A percentile compares a stretch with the other conserved stretches of the same genome.
Evolutionary conservation across 2,888 invertebrate genomes (phyloP).

Genomic region (Dryobotodes eremita): DNA sequence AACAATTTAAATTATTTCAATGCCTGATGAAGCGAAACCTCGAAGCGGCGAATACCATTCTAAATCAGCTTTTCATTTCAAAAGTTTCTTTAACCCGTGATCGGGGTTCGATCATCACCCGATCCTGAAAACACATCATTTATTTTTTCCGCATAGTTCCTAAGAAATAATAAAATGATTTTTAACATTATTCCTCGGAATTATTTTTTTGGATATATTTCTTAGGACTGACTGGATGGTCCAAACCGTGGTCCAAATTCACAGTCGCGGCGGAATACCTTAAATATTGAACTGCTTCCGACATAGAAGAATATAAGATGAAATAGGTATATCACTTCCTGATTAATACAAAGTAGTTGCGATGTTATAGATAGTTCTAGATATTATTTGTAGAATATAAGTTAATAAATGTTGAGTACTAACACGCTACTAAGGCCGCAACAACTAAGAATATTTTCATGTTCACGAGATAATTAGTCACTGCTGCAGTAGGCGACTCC

Average conservation of each 20-base stretch:
- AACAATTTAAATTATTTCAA: background rate
- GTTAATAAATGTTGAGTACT: conserved; percentile 59
- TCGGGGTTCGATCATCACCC: background rate
- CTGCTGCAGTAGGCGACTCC: background rate
- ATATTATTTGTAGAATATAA: background rate
- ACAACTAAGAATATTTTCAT: conserved; percentile 76
- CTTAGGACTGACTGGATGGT: background rate
- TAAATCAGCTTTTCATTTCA: background rate
- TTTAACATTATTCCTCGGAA: background rate
- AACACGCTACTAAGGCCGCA: conserved; percentile 71
- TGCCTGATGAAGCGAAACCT: background rate
- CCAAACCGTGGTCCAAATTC: too few species aligned
- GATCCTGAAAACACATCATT: background rate
- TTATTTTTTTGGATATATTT: background rate
- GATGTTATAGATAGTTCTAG: background rate
- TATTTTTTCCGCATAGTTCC: background rate
- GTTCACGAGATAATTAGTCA: conserved; percentile 25
- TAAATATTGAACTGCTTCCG: background rate
- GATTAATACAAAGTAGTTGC: background rate
- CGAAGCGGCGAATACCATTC: too few species aligned
- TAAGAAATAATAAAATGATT: background rate
- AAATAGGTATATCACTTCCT: background rate
- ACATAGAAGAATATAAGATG: background rate
- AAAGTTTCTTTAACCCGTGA: background rate
- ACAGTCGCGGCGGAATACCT: background rate